Percentiles rank a stretch among this genome's conserved stretches.
phyloP scores from a whole-genome alignment of 2,113 vertebrate species.

The Hyperoodon ampullatus region DNA sequence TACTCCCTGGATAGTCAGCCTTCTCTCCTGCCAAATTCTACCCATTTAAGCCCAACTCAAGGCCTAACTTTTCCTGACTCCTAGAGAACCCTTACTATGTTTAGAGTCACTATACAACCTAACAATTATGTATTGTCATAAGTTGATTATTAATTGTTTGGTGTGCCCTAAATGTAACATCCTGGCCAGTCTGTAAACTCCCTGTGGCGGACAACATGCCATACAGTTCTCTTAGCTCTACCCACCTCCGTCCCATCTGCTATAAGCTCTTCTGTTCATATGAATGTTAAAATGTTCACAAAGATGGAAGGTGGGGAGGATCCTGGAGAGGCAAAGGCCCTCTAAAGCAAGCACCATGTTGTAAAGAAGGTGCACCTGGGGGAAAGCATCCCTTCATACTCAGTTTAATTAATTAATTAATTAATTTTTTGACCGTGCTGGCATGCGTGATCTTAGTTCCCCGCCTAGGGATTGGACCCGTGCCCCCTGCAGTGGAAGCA shows the following conservation, averaged over 20 bases:
- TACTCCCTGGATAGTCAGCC: background rate
- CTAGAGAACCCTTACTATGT: background rate
- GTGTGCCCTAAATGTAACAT: background rate
- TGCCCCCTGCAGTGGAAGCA: no score
- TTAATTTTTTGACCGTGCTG: no score
- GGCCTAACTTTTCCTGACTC: background rate
- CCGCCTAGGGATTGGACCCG: no score
- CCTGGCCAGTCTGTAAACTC: background rate
- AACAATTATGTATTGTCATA: background rate
- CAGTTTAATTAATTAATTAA: background rate
- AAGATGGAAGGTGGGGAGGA: no score
- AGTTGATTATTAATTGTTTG: background rate
- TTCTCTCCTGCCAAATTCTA: background rate
- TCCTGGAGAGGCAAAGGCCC: background rate
- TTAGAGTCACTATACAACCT: background rate
- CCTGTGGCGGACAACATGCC: background rate
- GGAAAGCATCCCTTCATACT: background rate
- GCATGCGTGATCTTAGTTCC: no score
- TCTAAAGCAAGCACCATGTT: background rate
- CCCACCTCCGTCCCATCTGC: background rate
- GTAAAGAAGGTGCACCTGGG: background rate
- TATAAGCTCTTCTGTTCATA: background rate
- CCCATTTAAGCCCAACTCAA: background rate
- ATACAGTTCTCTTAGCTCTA: background rate
- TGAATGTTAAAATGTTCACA: background rate